Evolutionary conservation across 2,797 vertebrate species (phyloP).

Genomic region (Morelia viridis): DNA sequence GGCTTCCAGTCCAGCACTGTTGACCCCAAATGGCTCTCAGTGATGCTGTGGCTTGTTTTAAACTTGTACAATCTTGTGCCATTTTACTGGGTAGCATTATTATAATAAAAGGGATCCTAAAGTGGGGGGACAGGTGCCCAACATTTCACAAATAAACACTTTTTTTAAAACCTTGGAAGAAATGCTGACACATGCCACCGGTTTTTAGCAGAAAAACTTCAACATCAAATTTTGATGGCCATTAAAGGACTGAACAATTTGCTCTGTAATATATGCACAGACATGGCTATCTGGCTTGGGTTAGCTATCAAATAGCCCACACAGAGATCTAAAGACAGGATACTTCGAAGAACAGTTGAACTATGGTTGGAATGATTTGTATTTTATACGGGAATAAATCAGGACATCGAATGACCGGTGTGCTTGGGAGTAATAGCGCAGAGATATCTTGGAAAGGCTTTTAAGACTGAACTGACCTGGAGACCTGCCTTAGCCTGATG

Average conservation of each 20-base stretch:
- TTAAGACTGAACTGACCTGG: not conserved
- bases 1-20: no score
- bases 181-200: not conserved
- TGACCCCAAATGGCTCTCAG: not conserved
- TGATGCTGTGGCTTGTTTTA: not conserved
- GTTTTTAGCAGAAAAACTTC: not conserved
- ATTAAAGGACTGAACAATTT: conserved; percentile 27
- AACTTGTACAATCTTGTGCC: not conserved
- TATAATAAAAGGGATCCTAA: not conserved
- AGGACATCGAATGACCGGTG: not conserved
- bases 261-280: conserved; percentile 27
- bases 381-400: not conserved
- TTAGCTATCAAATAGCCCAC: conserved; percentile 10
- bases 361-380: not conserved
- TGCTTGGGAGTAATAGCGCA: not conserved
- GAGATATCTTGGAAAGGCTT: not conserved
- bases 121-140: not conserved
- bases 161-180: not conserved
- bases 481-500: not conserved
- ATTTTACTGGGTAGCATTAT: not conserved
- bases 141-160: not conserved
- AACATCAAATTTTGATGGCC: conserved; percentile 18
- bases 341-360: conserved; percentile 9
- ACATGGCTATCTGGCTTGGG: conserved; percentile 5
- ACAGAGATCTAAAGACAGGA: not conserved